Evolutionary conservation across 2,888 invertebrate species (phyloP), one percentile per base, ranked within the genome.

Genomic region (Hirtodrosophila cameraria): DNA sequence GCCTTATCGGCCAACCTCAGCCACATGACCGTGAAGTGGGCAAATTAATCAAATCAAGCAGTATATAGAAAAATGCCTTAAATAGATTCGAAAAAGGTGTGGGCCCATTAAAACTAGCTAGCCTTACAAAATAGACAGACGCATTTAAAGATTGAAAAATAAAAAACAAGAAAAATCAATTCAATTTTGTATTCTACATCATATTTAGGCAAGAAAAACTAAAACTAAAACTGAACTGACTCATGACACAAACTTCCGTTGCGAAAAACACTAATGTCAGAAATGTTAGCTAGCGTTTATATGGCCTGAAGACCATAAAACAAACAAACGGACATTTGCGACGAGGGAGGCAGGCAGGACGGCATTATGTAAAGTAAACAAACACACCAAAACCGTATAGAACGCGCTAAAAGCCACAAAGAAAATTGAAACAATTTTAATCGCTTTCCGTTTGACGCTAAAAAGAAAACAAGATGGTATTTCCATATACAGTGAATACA

Each of bases 161-260:
- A n/a, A n/a, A n/a, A n/a, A n/a, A n/a, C n/a, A n/a, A n/a, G n/a
- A n/a, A 54, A 63, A 77, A 82, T 74, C 54, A 63, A 69, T 69
- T 69, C 69, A 42, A 53, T 50, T 23, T 59, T 52, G 25, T 28
- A 61, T 61, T 36, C 65, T 45, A 69, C 42, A 64, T 67, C 59
- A 81, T 53, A 68, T 84, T 62, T 63, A 27, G 59, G 16, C 60
- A 55, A n/a, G n/a, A n/a, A n/a, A n/a, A n/a, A n/a, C n/a, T n/a
- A n/a, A n/a, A n/a, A n/a, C n/a, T n/a, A n/a, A n/a, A n/a, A n/a
- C n/a, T n/a, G n/a, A n/a, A 55, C 70, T 69, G 81, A 80, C 67
- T 79, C 79, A 79, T 84, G 80, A 66, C 81, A 64, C 36, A 80
- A 70, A 73, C 85, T 84, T 80, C 86, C 86, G 86, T 73, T 80